phyloP scores from a whole-genome alignment of 2,113 vertebrate species.

The Sylvia atricapilla region DNA sequence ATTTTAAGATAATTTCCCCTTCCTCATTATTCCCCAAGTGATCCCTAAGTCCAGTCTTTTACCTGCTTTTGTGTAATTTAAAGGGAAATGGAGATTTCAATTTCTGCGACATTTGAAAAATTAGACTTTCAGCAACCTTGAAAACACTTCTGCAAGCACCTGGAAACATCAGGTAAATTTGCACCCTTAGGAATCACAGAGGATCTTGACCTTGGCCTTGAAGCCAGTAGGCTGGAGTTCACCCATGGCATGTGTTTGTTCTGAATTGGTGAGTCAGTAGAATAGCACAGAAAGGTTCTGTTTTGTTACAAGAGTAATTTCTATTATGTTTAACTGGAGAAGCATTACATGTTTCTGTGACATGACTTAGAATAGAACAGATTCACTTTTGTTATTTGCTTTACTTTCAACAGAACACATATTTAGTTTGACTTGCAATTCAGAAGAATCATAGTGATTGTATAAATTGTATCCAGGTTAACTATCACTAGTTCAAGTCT shows the following conservation, averaged over 20 bases:
- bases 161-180: not conserved
- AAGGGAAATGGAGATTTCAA: not conserved
- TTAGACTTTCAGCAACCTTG: not conserved
- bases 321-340: not conserved
- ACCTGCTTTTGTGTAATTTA: not conserved
- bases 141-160: not conserved
- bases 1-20: not conserved
- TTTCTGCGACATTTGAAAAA: not conserved
- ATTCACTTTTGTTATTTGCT: not conserved
- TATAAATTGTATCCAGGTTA: not conserved
- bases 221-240: not conserved
- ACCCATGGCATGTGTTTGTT: not conserved
- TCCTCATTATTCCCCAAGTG: not conserved
- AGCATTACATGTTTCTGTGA: not conserved
- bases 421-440: not conserved
- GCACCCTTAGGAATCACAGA: not conserved
- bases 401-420: not conserved
- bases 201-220: not conserved
- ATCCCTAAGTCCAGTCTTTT: not conserved
- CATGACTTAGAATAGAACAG: not conserved
- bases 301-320: not conserved
- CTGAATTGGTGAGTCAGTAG: not conserved
- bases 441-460: not conserved
- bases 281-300: not conserved
- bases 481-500: not conserved